phyloP scores from a whole-genome alignment of 2,888 invertebrate genomes.

The Cephus pygmeus region DNA sequence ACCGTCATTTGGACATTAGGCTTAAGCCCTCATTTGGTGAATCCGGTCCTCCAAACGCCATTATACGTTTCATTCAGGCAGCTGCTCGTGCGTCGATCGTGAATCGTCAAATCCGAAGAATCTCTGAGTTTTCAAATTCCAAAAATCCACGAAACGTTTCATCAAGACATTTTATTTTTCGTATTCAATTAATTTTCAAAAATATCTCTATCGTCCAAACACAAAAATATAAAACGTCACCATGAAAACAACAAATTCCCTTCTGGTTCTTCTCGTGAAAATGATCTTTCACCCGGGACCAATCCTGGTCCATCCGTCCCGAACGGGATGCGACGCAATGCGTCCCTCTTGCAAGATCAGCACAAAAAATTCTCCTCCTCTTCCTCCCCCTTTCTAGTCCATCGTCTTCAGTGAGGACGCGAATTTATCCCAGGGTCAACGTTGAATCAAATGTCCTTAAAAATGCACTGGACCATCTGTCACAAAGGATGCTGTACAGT shows the following conservation, averaged over 20 bases:
- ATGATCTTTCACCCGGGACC: background rate
- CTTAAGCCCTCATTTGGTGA: conserved; percentile 57
- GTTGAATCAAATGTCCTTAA: background rate
- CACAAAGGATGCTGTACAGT: background rate
- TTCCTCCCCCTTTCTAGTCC: background rate
- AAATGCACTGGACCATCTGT: background rate
- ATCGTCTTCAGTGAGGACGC: background rate
- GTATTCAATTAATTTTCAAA: background rate
- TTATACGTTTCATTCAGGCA: conserved; percentile 61
- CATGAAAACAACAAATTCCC: background rate
- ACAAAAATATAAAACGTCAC: background rate
- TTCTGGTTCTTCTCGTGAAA: background rate
- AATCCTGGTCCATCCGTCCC: background rate
- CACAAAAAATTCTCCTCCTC: background rate
- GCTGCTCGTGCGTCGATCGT: conserved; percentile 58
- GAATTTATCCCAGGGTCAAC: background rate
- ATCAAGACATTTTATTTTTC: background rate
- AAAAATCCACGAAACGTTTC: background rate
- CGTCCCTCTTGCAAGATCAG: background rate
- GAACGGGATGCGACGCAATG: background rate
- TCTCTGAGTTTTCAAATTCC: conserved; percentile 27
- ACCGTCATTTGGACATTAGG: conserved; percentile 59
- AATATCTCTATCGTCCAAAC: background rate
- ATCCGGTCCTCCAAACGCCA: conserved; percentile 55
- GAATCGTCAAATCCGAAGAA: conserved; percentile 61